Percentiles rank a stretch among this genome's conserved stretches.
These are phyloP conservation scores for Eumacrocentrus americanus DNA, from an alignment of 2,888 invertebrate species.

Conservation along the genomic window DNA sequence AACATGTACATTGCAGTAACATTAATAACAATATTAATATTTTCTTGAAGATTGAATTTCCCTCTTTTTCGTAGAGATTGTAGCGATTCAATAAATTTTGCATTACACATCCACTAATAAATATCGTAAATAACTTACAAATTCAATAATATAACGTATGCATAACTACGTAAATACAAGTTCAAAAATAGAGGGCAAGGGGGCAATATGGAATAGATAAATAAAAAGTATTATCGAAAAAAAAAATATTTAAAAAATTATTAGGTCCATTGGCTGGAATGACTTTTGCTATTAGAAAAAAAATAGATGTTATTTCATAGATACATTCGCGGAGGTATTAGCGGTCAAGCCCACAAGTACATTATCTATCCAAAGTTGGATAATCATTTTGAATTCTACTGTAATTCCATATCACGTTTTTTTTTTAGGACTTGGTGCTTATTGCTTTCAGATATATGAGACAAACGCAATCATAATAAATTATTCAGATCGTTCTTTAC, in stretches of 20 bases:
- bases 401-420: neutral
- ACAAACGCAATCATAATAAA: neutral
- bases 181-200: too few relatives aligned
- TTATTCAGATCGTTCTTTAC: neutral
- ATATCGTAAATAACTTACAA: too few relatives aligned
- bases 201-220: too few relatives aligned
- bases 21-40: conserved; percentile 27
- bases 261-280: conserved; percentile 33
- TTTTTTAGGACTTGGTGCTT: neutral
- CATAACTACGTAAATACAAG: too few relatives aligned
- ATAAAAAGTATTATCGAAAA: too few relatives aligned
- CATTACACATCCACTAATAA: too few relatives aligned
- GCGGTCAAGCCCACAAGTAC: neutral
- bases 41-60: too few relatives aligned
- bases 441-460: conserved; percentile 4
- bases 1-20: conserved; percentile 29
- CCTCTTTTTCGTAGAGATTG: too few relatives aligned
- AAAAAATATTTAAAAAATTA: conserved; percentile 15
- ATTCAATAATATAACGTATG: too few relatives aligned
- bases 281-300: neutral
- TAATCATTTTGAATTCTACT: neutral
- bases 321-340: neutral
- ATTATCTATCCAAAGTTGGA: neutral
- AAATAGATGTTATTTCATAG: neutral
- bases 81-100: too few relatives aligned